Conservation (phyloP, 2,888 invertebrate genomes). For the Lysandra bellargus region DNA sequence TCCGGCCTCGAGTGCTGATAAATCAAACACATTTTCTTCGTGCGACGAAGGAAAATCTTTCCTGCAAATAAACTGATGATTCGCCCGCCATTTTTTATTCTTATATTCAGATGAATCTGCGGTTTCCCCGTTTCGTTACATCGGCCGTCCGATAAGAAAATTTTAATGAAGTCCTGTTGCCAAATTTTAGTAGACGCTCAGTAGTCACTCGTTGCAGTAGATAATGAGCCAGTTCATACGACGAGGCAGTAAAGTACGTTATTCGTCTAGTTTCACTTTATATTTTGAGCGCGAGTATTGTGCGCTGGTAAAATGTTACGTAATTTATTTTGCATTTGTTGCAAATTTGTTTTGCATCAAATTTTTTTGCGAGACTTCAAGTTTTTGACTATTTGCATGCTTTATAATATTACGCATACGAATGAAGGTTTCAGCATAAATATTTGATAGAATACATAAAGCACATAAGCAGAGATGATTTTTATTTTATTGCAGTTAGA, state of each 20-base stretch:
- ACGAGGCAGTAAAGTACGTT: conserved; percentile 8
- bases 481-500: neutral
- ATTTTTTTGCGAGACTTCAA: neutral
- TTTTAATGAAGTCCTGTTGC: conserved; percentile 13
- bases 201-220: neutral
- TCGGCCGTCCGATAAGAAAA: conserved; percentile 1
- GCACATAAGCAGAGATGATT: neutral
- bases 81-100: conserved; percentile 56
- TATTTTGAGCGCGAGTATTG: neutral
- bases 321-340: neutral
- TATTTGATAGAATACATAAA: neutral
- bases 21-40: conserved; percentile 78
- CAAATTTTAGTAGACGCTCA: conserved; percentile 2
- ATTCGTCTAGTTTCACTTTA: neutral
- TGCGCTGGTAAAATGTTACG: neutral
- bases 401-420: neutral
- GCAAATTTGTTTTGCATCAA: conserved; percentile 1
- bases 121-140: neutral
- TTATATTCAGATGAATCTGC: conserved; percentile 45
- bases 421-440: neutral
- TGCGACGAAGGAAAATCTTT: conserved; percentile 73
- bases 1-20: conserved; percentile 78
- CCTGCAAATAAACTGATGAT: conserved; percentile 65
- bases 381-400: neutral
- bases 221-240: neutral